Base-by-base conservation (phyloP, 1,140 invertebrate species). In the Zeugodacus cucurbitae region DNA sequence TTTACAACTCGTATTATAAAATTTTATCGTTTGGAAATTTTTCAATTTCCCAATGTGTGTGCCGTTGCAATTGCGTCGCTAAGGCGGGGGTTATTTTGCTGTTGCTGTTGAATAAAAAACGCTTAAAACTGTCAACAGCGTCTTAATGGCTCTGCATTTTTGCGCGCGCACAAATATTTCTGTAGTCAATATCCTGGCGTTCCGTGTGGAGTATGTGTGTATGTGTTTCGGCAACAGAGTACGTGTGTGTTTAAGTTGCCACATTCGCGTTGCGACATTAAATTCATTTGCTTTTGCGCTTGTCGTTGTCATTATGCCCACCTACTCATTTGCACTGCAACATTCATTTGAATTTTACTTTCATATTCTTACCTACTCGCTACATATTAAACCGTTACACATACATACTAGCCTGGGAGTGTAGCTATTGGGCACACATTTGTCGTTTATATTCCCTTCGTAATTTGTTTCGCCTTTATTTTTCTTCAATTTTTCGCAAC, bases 1-100 rank as follows among this genome's bases (percentile, higher is more conserved):
- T 82, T 82, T 82, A 32, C 70, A 26, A 87, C 67, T 37, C 44
- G 58, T 87, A 89, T 87, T 87, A 70, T 87, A 89, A 87, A 89
- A 89, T 89, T 89, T 89, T 89, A 89, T 89, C 88, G 88, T 86
- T 89, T 89, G 88, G 88, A 89, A 89, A 89, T 89, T 89, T 89
- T 89, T 89, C 88, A 89, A 89, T 89, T 89, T 89, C 62, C 88
- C 57, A 89, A 89, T 67, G 70, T 78, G 87, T 78, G 20, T 87
- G 67, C 17, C 67, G 7, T 22, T 37, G 67, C 67, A 74, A 67
- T 32, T 37, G 67, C 2, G 29, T 67, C 10, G 62, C 26, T 2
- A 34, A 20, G 32, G 67, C 17, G 34, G 10, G 17, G n/a, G 74
- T 29, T 8, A 10, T n/a, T 48, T 34, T 11, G 14, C 20, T 41